Evolutionary conservation across 2,113 vertebrate species (phyloP).

Genomic region (Ctenodactylus gundi): DNA sequence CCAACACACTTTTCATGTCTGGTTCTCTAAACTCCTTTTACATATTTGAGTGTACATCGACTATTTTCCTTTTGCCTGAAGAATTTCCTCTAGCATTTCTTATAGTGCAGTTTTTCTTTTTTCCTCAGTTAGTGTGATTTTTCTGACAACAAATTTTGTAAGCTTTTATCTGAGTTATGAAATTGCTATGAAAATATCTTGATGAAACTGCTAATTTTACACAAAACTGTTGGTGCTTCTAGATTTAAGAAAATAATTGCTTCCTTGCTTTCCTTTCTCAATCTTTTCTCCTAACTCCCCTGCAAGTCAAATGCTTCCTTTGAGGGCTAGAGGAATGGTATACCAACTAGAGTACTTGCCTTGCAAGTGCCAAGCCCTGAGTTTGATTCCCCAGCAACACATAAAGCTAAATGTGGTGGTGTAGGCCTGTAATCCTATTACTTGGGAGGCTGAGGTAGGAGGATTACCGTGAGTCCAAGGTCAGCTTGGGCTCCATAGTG

Average conservation of each 20-base stretch:
- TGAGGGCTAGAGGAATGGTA: too few species aligned
- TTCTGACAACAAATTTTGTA: conserved; percentile 8
- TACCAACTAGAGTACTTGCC: too few species aligned
- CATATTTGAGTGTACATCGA: not conserved
- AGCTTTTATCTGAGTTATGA: not conserved
- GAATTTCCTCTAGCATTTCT: conserved; percentile 20
- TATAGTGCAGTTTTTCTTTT: not conserved
- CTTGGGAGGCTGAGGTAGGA: too few species aligned
- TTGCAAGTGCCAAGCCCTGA: too few species aligned
- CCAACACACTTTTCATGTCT: not conserved
- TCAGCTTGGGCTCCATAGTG: too few species aligned
- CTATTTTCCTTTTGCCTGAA: not conserved
- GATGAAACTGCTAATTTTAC: not conserved
- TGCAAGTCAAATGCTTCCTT: not conserved
- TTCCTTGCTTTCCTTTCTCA: not conserved
- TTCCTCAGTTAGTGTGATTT: not conserved
- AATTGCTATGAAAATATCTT: not conserved
- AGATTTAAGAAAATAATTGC: not conserved
- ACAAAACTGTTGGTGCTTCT: not conserved
- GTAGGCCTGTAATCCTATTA: too few species aligned
- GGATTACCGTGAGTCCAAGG: too few species aligned
- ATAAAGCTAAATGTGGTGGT: too few species aligned
- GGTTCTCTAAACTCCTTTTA: not conserved
- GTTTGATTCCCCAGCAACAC: too few species aligned
- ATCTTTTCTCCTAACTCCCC: not conserved